Base-by-base conservation (phyloP, 2,888 invertebrate species). In the Terebella lapidaria region DNA sequence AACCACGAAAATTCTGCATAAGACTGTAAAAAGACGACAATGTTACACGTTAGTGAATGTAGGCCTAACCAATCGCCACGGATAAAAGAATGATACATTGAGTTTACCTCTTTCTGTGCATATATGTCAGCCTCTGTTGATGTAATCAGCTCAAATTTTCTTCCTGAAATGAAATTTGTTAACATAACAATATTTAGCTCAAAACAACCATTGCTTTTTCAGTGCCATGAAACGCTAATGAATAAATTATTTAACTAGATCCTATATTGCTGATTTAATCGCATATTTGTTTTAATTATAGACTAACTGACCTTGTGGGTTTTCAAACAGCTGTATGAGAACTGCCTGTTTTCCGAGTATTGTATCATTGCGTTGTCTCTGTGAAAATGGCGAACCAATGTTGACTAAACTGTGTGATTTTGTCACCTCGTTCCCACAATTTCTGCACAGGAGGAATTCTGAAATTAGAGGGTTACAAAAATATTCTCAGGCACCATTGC, bases 221-320 rank as follows among this genome's bases (percentile, higher is more conserved):
- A n/a, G n/a, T n/a, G n/a, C n/a, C n/a, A n/a, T n/a, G n/a, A n/a
- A n/a, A n/a, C n/a, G n/a, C n/a, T n/a, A n/a, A n/a, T n/a, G n/a
- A n/a, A n/a, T n/a, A n/a, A n/a, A n/a, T n/a, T n/a, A n/a, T n/a
- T n/a, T n/a, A n/a, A n/a, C n/a, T n/a, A n/a, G n/a, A n/a, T n/a
- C n/a, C n/a, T n/a, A n/a, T n/a, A n/a, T n/a, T n/a, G n/a, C n/a
- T n/a, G n/a, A n/a, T n/a, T n/a, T n/a, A n/a, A n/a, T n/a, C n/a
- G n/a, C n/a, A n/a, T n/a, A n/a, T n/a, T n/a, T n/a, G n/a, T n/a
- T n/a, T n/a, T n/a, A n/a, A n/a, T n/a, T n/a, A n/a, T n/a, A n/a
- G n/a, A n/a, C n/a, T n/a, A n/a, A 20, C 64, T 58, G 66, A 75
- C 77, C 75, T 56, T 75, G 69, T 46, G 75, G 77, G 64, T 77